Percentiles rank a stretch among this genome's conserved stretches.
Evolutionary conservation across 2,113 vertebrate genomes (phyloP).

Genomic region (Eleginops maclovinus): DNA sequence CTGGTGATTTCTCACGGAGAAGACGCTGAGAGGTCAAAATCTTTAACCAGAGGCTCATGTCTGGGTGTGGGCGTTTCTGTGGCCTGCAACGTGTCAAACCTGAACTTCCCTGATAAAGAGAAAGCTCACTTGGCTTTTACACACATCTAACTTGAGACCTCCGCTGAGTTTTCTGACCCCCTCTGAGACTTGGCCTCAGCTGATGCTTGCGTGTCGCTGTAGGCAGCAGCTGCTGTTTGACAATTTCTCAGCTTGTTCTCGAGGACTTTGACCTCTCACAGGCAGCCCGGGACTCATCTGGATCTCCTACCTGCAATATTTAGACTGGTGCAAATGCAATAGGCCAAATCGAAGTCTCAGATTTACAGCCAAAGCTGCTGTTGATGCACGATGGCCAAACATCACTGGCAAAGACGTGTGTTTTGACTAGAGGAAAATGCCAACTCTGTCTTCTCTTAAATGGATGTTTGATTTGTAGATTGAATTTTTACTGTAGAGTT

Average conservation of each 20-base stretch:
- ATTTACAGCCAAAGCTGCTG: slow-evolving; percentile 60
- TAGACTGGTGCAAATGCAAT: slow-evolving; percentile 21
- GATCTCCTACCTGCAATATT: slow-evolving; percentile 19
- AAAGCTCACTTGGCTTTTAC: slow-evolving; percentile 18
- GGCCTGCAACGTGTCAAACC: slow-evolving; percentile 23
- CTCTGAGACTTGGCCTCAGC: slow-evolving; percentile 27
- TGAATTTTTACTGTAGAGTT: slow-evolving; percentile 30
- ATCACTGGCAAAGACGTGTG: slow-evolving; percentile 44
- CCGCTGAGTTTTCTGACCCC: background rate
- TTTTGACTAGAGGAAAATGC: slow-evolving; percentile 52
- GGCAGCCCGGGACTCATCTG: slow-evolving; percentile 34
- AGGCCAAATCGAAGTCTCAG: slow-evolving; percentile 45
- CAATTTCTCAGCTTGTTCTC: slow-evolving; percentile 44
- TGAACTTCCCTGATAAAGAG: slow-evolving; percentile 25
- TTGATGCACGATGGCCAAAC: slow-evolving; percentile 56
- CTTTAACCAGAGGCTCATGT: slow-evolving; percentile 8
- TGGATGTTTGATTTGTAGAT: slow-evolving; percentile 50
- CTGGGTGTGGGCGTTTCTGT: background rate
- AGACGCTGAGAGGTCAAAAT: background rate
- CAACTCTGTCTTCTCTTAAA: slow-evolving; percentile 47
- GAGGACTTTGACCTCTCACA: slow-evolving; percentile 37
- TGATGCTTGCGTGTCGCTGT: slow-evolving; percentile 13
- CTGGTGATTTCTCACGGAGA: slow-evolving; percentile 15
- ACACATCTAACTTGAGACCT: slow-evolving; percentile 2
- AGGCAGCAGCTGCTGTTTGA: slow-evolving; percentile 36